phyloP scores from a whole-genome alignment of 92 coral and sea anemone species.

The Meandrina meandrites region DNA sequence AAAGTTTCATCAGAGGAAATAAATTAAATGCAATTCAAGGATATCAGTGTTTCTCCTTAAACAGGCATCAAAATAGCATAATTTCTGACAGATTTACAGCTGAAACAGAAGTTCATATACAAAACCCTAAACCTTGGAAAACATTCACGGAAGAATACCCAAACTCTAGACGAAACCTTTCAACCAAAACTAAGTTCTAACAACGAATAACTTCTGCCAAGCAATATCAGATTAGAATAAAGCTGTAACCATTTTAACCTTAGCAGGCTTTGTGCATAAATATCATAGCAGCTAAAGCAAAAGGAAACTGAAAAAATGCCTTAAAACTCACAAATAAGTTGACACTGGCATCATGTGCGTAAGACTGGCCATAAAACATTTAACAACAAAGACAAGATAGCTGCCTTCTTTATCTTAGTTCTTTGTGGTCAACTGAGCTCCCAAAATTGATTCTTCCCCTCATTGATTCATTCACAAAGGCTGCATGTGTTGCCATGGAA shows the following conservation, averaged over 20 bases:
- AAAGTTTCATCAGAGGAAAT: neutral
- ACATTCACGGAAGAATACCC: neutral
- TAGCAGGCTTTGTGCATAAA: neutral
- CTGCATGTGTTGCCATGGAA: slow-evolving; percentile 79
- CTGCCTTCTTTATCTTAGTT: neutral
- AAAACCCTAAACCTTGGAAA: neutral
- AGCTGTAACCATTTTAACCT: slow-evolving; percentile 9
- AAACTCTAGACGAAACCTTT: neutral
- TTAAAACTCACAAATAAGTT: slow-evolving; percentile 63
- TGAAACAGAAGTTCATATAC: neutral
- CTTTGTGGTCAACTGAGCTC: neutral
- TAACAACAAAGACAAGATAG: neutral
- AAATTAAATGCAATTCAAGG: neutral
- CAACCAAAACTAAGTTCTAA: neutral
- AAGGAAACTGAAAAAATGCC: neutral
- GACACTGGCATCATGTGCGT: slow-evolving; percentile 69
- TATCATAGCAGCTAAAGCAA: neutral
- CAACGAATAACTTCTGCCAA: neutral
- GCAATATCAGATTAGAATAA: slow-evolving; percentile 30
- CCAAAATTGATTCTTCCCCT: slow-evolving; percentile 20
- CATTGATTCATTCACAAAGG: slow-evolving; percentile 83
- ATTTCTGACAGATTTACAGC: neutral
- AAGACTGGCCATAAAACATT: slow-evolving; percentile 35
- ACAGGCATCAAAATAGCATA: neutral
- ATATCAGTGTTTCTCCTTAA: neutral